These are phyloP conservation scores for Piprites chloris DNA, from an alignment of 2,113 vertebrate genomes.

Conservation along the genomic window DNA sequence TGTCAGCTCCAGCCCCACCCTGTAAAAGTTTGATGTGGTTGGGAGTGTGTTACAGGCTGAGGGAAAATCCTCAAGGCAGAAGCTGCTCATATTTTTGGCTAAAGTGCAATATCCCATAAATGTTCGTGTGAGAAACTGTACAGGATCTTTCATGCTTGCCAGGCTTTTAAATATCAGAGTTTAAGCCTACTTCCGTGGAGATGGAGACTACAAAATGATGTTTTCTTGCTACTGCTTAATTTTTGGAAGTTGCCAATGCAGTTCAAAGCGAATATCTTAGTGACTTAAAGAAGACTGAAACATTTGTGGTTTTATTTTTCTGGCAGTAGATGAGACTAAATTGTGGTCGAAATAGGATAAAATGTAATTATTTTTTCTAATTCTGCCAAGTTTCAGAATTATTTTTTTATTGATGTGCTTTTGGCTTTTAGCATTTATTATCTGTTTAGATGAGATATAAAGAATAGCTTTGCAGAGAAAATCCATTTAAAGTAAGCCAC, in stretches of 20 bases:
- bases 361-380: conserved; percentile 36
- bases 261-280: conserved; percentile 1
- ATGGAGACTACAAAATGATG: neutral
- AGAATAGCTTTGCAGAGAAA: conserved; percentile 27
- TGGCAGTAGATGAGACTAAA: conserved; percentile 29
- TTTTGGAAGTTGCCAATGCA: neutral
- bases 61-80: neutral
- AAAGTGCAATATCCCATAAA: neutral
- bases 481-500: conserved; percentile 17
- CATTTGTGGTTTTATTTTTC: conserved; percentile 10
- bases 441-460: conserved; percentile 43
- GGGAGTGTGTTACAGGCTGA: neutral
- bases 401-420: conserved; percentile 39
- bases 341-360: conserved; percentile 30
- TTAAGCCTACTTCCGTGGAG: neutral
- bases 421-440: conserved; percentile 41
- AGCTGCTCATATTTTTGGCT: neutral
- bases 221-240: conserved; percentile 7
- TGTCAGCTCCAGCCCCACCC: neutral
- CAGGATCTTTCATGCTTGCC: neutral
- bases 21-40: neutral
- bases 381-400: conserved; percentile 42
- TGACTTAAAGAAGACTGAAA: neutral
- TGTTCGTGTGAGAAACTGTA: neutral
- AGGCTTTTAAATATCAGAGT: neutral